Conservation (phyloP, 2,113 vertebrate species). For the Xenus cinereus region DNA sequence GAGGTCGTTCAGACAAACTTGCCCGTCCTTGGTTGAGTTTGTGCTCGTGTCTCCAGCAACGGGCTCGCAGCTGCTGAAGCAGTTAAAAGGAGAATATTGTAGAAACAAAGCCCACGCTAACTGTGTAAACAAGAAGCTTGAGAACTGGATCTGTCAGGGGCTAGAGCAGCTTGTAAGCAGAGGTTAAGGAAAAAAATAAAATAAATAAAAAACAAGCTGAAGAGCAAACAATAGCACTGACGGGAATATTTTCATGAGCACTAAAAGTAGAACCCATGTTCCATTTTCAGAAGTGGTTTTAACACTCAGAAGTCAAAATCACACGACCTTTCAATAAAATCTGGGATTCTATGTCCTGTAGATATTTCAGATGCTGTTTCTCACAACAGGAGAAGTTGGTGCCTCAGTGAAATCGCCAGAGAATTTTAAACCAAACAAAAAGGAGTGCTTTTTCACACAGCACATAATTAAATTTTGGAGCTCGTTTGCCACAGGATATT, state of each 20-base stretch:
- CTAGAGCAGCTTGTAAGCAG: neutral
- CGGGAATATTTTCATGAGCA: neutral
- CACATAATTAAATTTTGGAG: neutral
- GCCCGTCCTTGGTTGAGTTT: neutral
- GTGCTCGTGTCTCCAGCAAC: neutral
- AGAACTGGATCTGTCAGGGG: slow-evolving; percentile 11
- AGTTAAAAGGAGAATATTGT: neutral
- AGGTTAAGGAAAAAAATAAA: neutral
- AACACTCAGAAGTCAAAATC: neutral
- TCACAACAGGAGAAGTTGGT: neutral
- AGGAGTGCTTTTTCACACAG: neutral
- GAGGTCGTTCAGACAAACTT: neutral
- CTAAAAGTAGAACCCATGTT: neutral
- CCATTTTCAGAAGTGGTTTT: neutral
- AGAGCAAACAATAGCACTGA: slow-evolving; percentile 8
- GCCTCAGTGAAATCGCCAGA: neutral
- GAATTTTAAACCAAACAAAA: neutral
- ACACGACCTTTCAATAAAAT: neutral
- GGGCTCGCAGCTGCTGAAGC: neutral
- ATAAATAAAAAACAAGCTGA: slow-evolving; percentile 8
- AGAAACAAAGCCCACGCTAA: neutral
- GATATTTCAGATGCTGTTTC: neutral
- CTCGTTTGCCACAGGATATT: slow-evolving; percentile 39
- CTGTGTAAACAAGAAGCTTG: slow-evolving; percentile 46
- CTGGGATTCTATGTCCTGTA: neutral